phyloP scores from a whole-genome alignment of 1,140 invertebrate genomes.

The Drosophila bocki region DNA sequence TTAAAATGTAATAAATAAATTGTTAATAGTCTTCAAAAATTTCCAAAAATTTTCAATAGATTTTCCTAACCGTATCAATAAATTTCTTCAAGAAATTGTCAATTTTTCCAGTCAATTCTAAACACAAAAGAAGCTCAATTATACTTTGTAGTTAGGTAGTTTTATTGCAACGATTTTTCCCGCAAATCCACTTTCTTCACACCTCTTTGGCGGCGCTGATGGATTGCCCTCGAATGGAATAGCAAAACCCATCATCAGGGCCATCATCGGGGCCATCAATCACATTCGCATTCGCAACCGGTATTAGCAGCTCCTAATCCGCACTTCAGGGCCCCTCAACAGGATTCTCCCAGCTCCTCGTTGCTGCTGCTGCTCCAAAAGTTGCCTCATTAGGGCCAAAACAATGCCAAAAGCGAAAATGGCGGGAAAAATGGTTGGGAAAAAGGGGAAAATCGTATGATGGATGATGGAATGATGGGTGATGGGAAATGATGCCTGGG shows the following conservation, averaged over 20 bases:
- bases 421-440: constrained; percentile 6
- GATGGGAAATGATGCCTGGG: neutral
- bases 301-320: constrained; percentile 36
- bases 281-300: constrained; percentile 4
- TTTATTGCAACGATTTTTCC: neutral
- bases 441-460: neutral
- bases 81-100: neutral
- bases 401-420: constrained; percentile 36
- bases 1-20: too few species aligned
- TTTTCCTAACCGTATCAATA: neutral
- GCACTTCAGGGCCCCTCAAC: constrained; percentile 27
- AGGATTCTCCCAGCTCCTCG: constrained; percentile 6
- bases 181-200: constrained; percentile 30
- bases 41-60: neutral
- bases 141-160: neutral
- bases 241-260: neutral
- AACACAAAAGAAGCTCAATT: neutral
- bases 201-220: constrained; percentile 26
- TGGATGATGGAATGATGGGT: too few species aligned
- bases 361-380: constrained; percentile 20
- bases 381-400: constrained; percentile 50
- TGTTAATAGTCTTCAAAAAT: too few species aligned
- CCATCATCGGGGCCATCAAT: constrained; percentile 20
- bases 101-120: neutral
- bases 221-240: constrained; percentile 29